These are phyloP conservation scores for Montipora cactus DNA, from an alignment of 64 coral and sea anemone genomes.

Conservation along the genomic window DNA sequence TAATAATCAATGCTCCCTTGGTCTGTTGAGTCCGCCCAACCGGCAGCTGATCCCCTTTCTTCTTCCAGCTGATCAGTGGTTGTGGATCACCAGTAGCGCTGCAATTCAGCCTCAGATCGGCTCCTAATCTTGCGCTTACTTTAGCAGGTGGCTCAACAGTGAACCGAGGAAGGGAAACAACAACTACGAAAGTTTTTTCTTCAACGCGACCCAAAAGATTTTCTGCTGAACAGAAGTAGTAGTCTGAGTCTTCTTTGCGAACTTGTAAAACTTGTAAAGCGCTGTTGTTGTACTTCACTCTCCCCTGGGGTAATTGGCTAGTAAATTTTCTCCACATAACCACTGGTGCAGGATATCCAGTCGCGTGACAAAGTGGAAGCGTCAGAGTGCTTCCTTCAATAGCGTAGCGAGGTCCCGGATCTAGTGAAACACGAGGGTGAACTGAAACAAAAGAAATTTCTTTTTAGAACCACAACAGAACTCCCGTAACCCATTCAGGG, in stretches of 20 bases:
- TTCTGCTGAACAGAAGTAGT: slow-evolving; percentile 36
- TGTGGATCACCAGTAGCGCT: too few species aligned
- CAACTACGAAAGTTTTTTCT: neutral
- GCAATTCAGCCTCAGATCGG: neutral
- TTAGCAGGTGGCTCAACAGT: slow-evolving; percentile 5
- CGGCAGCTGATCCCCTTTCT: too few species aligned
- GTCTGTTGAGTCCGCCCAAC: neutral
- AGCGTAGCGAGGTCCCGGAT: slow-evolving; percentile 31
- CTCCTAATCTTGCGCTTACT: neutral
- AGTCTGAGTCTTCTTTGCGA: slow-evolving; percentile 22
- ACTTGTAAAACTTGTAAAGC: neutral
- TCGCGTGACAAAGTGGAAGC: slow-evolving; percentile 54
- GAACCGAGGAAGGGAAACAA: slow-evolving; percentile 4
- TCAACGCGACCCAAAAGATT: slow-evolving; percentile 36
- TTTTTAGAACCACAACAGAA: too few species aligned
- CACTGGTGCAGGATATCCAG: slow-evolving; percentile 49
- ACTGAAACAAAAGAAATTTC: neutral
- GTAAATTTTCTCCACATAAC: slow-evolving; percentile 59
- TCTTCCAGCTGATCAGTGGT: too few species aligned
- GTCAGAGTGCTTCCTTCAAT: neutral
- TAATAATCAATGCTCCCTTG: slow-evolving; percentile 16
- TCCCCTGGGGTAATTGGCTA: slow-evolving; percentile 10
- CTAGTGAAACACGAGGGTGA: slow-evolving; percentile 21
- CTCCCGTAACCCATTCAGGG: too few species aligned
- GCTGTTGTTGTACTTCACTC: neutral